Evolutionary conservation across 2,797 vertebrate species (phyloP), one percentile per base, ranked within the genome.

Genomic region (Phoeniculus purpureus): DNA sequence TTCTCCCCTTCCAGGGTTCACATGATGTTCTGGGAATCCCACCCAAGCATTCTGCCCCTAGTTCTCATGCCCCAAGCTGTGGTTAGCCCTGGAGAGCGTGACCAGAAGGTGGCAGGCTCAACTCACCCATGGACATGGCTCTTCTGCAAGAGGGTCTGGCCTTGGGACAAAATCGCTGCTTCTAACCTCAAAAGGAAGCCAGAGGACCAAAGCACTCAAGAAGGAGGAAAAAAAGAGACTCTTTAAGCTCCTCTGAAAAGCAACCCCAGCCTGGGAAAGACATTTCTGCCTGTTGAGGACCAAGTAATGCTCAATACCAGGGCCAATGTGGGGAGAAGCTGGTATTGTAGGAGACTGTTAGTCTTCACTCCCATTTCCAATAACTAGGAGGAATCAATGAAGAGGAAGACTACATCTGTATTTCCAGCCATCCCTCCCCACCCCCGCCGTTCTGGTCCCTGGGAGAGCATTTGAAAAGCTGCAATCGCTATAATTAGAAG

Each of bases 61-160:
- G 15, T 25, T 17, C 73, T 56, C 7, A 1, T 19, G 31, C 65
- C 73, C 67, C 31, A 1, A 29, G 81, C 62, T 9, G n/a, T 18
- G 80, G 55, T 22, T 31, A 45, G 48, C 29, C 32, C 58, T 17
- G 68, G 81, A 23, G 43, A 45, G 18, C 37, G 40, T 78, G 64
- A 74, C 94, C 96, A 96, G 94, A 60, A 96, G 96, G 83, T 93
- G 96, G 95, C 95, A 96, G 95, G 72, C 89, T 75, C 82, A 77
- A 80, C 92, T 91, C 89, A 1, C 20, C 86, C 88, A 27, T 5
- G 48, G 64, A 8, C 3, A 43, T 15, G 40, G 80, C 76, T 87
- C 34, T 27, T 64, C 66, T 13, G 70, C 56, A 71, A 70, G 31
- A 77, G 18, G 14, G 26, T 43, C 75, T 58, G 64, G 65, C 85